A percentile compares a stretch with the other conserved stretches of the same genome.
Conservation (phyloP, 2,888 invertebrate genomes). For the Phortica magna region DNA sequence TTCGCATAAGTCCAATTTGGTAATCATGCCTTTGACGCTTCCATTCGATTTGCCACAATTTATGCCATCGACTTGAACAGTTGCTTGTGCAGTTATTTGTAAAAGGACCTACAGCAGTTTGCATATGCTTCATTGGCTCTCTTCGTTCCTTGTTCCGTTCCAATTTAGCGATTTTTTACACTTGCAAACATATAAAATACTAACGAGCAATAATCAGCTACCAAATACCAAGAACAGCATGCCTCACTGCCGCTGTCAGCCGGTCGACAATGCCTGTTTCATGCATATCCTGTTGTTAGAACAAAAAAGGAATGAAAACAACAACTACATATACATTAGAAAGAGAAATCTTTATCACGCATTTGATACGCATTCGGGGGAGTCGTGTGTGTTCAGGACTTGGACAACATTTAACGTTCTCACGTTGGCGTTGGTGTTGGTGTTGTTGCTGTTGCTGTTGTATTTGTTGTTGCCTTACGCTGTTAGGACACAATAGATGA, state of each 20-base stretch:
- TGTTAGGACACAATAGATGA: slow-evolving; percentile 71
- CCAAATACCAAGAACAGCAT: slow-evolving; percentile 27
- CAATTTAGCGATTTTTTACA: slow-evolving; percentile 18
- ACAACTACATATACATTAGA: not conserved
- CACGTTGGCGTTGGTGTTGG: not conserved
- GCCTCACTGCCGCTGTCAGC: slow-evolving; percentile 44
- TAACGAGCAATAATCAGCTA: slow-evolving; percentile 68
- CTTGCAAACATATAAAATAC: slow-evolving; percentile 41
- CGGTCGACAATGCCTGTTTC: slow-evolving; percentile 55
- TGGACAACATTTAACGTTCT: slow-evolving; percentile 32
- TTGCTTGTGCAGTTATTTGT: no score
- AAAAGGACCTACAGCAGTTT: not conserved
- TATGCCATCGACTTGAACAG: no score
- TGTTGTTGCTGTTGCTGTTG: slow-evolving; percentile 23
- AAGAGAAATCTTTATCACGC: slow-evolving; percentile 48
- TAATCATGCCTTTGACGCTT: no score
- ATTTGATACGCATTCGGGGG: slow-evolving; percentile 73
- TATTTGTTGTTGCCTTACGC: slow-evolving; percentile 44
- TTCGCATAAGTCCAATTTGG: no score
- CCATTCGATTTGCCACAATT: no score
- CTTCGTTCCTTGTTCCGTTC: not conserved
- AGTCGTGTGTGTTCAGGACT: slow-evolving; percentile 53
- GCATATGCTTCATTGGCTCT: not conserved
- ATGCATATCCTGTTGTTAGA: slow-evolving; percentile 38
- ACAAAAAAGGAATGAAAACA: not conserved